Evolutionary conservation across 2,113 vertebrate genomes (phyloP).

Genomic region (Tinamus guttatus): DNA sequence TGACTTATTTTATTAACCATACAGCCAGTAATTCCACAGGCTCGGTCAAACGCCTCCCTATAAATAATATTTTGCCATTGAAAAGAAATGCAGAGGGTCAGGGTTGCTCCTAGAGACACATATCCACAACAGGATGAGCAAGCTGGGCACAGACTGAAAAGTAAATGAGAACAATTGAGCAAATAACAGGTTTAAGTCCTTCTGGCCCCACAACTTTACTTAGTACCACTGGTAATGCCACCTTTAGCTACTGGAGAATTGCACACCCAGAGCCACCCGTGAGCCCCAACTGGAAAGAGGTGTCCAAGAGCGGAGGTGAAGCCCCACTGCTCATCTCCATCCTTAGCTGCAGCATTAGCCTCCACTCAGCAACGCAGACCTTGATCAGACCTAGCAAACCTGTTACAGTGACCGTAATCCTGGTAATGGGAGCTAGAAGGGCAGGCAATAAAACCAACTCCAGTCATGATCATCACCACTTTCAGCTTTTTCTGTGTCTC

Average conservation of each 20-base stretch:
- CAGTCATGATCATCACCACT: not conserved
- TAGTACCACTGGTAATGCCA: not conserved
- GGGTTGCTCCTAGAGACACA: not conserved
- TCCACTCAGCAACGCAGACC: not conserved
- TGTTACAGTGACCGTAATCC: not conserved
- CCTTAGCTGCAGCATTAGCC: not conserved
- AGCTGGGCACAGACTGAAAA: not conserved
- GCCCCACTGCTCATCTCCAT: not conserved
- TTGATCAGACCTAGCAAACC: not conserved
- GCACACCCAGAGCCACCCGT: not conserved
- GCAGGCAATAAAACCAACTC: not conserved
- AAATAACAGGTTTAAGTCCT: not conserved
- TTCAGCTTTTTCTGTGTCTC: not conserved
- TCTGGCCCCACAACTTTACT: not conserved
- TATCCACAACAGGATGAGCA: not conserved
- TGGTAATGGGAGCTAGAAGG: not conserved
- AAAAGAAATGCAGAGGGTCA: constrained; percentile 37
- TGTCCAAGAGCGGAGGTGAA: not conserved
- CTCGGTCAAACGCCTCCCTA: not conserved
- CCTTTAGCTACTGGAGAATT: not conserved
- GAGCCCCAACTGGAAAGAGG: not conserved
- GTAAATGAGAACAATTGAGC: not conserved
- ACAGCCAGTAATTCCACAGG: not conserved
- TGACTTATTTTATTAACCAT: constrained; percentile 17
- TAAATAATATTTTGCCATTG: constrained; percentile 4